Conservation (phyloP, 2,797 vertebrate species). For the Thunnus albacares region DNA sequence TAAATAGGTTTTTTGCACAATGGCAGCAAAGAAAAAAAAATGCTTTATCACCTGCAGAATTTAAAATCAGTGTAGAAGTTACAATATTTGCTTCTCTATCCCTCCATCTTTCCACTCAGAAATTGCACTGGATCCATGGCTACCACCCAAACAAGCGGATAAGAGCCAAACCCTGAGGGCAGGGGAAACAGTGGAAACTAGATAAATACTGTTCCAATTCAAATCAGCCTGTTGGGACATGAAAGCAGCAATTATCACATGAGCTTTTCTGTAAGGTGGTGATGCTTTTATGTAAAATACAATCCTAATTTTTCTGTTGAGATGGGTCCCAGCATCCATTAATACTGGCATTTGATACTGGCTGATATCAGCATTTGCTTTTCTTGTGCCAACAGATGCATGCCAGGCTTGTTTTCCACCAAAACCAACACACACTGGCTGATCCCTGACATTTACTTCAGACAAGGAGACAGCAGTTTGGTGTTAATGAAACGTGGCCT, state of each 20-base stretch:
- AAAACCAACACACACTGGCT: not conserved
- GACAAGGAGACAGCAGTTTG: conserved; percentile 12
- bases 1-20: conserved; percentile 10
- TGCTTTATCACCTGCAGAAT: conserved; percentile 3
- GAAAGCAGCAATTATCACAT: conserved; percentile 7
- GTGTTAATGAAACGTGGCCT: conserved; percentile 35
- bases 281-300: not conserved
- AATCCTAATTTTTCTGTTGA: not conserved
- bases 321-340: conserved; percentile 4
- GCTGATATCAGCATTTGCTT: conserved; percentile 29
- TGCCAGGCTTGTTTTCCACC: conserved; percentile 4
- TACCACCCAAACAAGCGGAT: not conserved
- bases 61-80: not conserved
- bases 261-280: not conserved
- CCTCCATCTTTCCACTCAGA: not conserved
- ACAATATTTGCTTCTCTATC: conserved; percentile 4
- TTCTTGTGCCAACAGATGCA: not conserved
- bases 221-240: not conserved
- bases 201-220: conserved; percentile 21
- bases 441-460: conserved; percentile 44
- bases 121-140: not conserved
- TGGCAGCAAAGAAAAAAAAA: not conserved
- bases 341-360: conserved; percentile 43
- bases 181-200: fast-evolving
- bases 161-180: not conserved